Base-by-base conservation (phyloP, 2,797 vertebrate species). In the Dromococcyx pavoninus region DNA sequence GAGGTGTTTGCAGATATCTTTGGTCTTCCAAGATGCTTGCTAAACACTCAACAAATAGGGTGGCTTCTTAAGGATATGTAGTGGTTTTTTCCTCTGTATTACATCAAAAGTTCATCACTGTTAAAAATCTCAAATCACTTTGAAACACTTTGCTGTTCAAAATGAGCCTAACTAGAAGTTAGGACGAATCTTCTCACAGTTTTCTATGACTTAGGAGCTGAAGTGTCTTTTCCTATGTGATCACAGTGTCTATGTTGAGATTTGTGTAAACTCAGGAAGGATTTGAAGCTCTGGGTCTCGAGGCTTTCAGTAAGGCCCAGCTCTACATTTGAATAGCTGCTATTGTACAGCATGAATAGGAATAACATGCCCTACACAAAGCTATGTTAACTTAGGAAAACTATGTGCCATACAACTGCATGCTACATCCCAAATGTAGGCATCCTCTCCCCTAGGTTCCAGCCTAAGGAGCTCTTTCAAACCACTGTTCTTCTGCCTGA, bases 401-500 rank as follows among this genome's bases (percentile, higher is more conserved):
- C 16, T 37, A 11, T 0, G 0, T 53, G 25, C 32, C 17, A n/a
- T 48, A 33, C 0, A 6, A 30, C 44, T 25, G 25, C 50, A 21
- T 18, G 9, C 23, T 28, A 9, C 58, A 25, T 54, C 66, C 37
- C 69, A 80, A 58, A 67, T 1, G 1, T 1, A n/a, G 15, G 25
- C 61, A 41, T 28, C 17, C 65, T 35, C 57, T 56, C 65, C 62
- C 46, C 17, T 23, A 51, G 27, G 50, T 56, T 81, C 21, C 48
- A 60, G 35, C 56, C 65, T 37, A 60, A 23, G 44, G 22, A 53
- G 14, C 22, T 43, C 21, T 62, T 73, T 64, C 61, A 73, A 58
- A 71, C 13, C 15, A 39, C 53, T 25, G 18, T 35, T 74, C 44
- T 77, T 56, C 48, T 67, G 35, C 35, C 16, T 2, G 16, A 5